Evolutionary conservation across 2,113 vertebrate genomes (phyloP).

Genomic region (Neolamprologus longior): DNA sequence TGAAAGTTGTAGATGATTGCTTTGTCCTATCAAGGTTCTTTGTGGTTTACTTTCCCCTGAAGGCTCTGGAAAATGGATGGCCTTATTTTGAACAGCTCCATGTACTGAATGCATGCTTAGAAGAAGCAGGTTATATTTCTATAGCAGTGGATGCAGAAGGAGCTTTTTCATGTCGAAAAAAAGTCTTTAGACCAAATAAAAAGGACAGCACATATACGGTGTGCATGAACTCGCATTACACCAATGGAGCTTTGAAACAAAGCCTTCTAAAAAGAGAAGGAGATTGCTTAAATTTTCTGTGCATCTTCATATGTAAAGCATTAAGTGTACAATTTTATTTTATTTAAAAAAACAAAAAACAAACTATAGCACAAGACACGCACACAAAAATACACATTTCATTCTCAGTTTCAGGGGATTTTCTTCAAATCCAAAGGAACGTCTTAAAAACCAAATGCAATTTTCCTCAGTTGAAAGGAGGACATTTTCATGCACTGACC

Average conservation of each 20-base stretch:
- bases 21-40: not conserved
- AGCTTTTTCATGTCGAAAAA: not conserved
- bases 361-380: not conserved
- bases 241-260: rapidly evolving
- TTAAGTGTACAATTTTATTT: not conserved
- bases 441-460: not conserved
- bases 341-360: too few relatives aligned
- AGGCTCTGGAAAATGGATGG: conserved; percentile 22
- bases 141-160: not conserved
- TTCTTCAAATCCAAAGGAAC: rapidly evolving
- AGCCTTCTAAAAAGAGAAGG: rapidly evolving
- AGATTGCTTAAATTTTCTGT: not conserved
- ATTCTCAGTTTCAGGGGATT: not conserved
- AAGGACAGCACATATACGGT: not conserved
- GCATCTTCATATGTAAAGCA: not conserved
- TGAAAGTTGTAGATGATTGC: not conserved
- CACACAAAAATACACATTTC: not conserved
- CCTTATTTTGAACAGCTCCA: conserved; percentile 15
- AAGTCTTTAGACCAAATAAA: not conserved
- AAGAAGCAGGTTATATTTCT: not conserved
- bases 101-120: not conserved
- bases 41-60: not conserved
- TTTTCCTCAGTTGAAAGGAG: too few relatives aligned
- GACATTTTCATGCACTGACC: not conserved
- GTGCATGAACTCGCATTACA: rapidly evolving